A percentile compares a stretch with the other conserved stretches of the same genome.
Evolutionary conservation across 2,888 invertebrate genomes (phyloP).

Genomic region (Cryptocephalus moraei): DNA sequence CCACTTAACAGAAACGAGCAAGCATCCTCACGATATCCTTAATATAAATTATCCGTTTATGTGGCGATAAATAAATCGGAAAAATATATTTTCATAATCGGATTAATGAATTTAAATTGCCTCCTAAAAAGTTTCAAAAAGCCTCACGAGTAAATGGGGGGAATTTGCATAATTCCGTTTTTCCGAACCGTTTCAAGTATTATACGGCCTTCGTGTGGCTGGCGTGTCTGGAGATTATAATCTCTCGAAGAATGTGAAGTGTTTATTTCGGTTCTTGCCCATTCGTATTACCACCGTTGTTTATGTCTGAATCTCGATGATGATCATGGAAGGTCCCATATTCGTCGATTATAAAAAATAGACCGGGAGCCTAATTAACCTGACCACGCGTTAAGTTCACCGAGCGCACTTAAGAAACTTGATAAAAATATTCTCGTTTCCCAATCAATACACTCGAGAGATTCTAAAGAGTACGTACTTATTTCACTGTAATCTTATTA

Average conservation of each 20-base stretch:
- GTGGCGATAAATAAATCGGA: constrained; percentile 1
- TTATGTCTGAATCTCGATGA: constrained; percentile 8
- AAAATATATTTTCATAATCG: constrained; percentile 6
- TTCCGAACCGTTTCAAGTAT: constrained; percentile 13
- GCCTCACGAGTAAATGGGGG: background rate
- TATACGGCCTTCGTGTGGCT: constrained; percentile 11
- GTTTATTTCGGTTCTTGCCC: constrained; percentile 17
- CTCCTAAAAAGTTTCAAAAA: background rate
- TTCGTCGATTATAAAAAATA: too few species aligned
- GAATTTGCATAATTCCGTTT: constrained; percentile 16
- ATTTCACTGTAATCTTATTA: too few species aligned
- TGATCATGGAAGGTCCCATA: too few species aligned
- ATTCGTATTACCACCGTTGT: constrained; percentile 18
- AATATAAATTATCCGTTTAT: background rate
- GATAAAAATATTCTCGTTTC: too few species aligned
- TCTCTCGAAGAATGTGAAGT: constrained; percentile 18
- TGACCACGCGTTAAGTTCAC: too few species aligned
- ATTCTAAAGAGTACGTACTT: too few species aligned
- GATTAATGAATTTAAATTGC: constrained; percentile 7
- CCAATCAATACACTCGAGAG: too few species aligned
- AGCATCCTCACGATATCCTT: too few species aligned
- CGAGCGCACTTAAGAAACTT: too few species aligned
- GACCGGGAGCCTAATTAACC: too few species aligned
- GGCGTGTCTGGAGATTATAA: constrained; percentile 18
- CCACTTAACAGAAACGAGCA: too few species aligned